Conservation (phyloP, 2,113 vertebrate species). For the Callorhinus ursinus region DNA sequence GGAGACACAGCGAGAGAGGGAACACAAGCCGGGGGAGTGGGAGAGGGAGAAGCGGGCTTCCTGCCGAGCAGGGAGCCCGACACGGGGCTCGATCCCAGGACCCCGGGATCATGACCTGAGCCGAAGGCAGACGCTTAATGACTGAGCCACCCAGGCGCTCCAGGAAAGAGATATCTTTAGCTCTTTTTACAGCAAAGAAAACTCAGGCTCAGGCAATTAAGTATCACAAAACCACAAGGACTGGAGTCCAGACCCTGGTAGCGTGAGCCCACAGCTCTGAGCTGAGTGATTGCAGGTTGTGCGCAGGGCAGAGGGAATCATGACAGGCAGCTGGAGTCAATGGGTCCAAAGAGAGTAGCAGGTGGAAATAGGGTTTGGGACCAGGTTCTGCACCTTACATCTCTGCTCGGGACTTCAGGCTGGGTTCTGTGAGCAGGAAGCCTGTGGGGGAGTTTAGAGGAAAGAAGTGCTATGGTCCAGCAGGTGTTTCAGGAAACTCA, state of each 20-base stretch:
- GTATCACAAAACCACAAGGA: not conserved
- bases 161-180: not conserved
- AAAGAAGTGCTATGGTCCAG: not conserved
- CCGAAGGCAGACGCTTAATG: no score
- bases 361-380: not conserved
- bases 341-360: not conserved
- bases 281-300: not conserved
- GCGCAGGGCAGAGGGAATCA: not conserved
- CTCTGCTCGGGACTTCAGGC: not conserved
- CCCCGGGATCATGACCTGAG: no score
- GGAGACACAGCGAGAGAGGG: no score
- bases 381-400: not conserved
- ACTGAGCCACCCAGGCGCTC: no score
- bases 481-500: not conserved
- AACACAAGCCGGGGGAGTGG: no score
- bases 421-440: not conserved
- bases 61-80: no score
- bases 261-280: accelerated
- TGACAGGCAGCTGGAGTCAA: not conserved
- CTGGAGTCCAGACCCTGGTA: not conserved
- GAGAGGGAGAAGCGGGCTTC: no score
- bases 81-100: no score
- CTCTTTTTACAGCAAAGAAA: not conserved
- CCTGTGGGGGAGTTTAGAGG: not conserved
- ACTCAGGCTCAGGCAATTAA: not conserved